These are phyloP conservation scores for Acromyrmex charruanus DNA, from an alignment of 1,140 invertebrate species.

Conservation along the genomic window DNA sequence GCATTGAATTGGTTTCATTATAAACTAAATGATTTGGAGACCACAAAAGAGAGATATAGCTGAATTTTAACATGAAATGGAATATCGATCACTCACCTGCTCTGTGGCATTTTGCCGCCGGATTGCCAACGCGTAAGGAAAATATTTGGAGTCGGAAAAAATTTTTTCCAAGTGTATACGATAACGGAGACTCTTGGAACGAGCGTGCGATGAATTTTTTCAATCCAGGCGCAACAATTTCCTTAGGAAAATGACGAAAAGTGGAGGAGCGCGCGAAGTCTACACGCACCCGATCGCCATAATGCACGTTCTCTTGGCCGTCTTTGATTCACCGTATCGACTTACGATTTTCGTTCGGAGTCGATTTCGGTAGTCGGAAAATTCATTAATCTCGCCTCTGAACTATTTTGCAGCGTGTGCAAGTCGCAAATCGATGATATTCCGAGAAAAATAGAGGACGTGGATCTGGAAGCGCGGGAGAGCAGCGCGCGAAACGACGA, in stretches of 20 bases:
- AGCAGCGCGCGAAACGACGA: slow-evolving; percentile 84
- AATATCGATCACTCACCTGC: slow-evolving; percentile 80
- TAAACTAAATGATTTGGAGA: neutral
- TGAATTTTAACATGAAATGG: slow-evolving; percentile 63
- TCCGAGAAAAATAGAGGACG: slow-evolving; percentile 74
- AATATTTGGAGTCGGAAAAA: slow-evolving; percentile 50
- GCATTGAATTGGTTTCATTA: slow-evolving; percentile 6
- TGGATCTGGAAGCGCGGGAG: slow-evolving; percentile 82
- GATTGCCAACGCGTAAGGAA: slow-evolving; percentile 80
- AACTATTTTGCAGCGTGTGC: slow-evolving; percentile 1
- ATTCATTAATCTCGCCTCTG: slow-evolving; percentile 47
- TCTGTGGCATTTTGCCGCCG: slow-evolving; percentile 83
- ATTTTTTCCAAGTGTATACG: slow-evolving; percentile 35
- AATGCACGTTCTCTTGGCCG: slow-evolving; percentile 76
- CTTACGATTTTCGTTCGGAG: slow-evolving; percentile 31
- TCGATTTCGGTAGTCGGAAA: slow-evolving; percentile 3
- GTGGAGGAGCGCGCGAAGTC: slow-evolving; percentile 73
- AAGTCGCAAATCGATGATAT: slow-evolving; percentile 56
- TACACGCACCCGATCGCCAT: slow-evolving; percentile 80
- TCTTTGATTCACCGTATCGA: slow-evolving; percentile 63
- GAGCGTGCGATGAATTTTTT: neutral
- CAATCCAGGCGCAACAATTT: slow-evolving; percentile 46
- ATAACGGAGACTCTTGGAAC: neutral
- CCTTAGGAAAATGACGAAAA: slow-evolving; percentile 67
- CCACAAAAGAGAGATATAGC: neutral